A percentile compares a stretch with the other conserved stretches of the same genome.
phyloP scores from a whole-genome alignment of 1,140 invertebrate genomes.

The Aphelinus atriplicis region DNA sequence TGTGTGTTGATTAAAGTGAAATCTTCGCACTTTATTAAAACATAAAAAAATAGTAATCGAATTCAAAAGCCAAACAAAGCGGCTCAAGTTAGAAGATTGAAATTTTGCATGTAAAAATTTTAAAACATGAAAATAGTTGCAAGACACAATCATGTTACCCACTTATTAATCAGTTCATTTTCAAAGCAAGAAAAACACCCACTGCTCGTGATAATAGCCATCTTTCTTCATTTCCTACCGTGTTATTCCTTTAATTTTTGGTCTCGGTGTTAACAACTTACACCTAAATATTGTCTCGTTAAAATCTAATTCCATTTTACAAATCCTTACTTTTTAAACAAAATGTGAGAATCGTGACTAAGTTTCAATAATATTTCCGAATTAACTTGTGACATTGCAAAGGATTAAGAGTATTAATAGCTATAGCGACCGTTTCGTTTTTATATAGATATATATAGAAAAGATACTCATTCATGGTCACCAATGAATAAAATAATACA shows the following conservation, averaged over 20 bases:
- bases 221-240: slow-evolving; percentile 32
- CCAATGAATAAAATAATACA: slow-evolving; percentile 38
- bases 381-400: neutral
- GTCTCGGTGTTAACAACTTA: slow-evolving; percentile 58
- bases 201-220: slow-evolving; percentile 35
- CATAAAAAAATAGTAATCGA: no score
- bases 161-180: neutral
- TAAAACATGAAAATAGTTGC: neutral
- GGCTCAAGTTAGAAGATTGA: neutral
- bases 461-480: slow-evolving; percentile 2
- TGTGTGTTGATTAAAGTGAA: no score
- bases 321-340: slow-evolving; percentile 26
- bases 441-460: slow-evolving; percentile 15
- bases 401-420: neutral
- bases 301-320: slow-evolving; percentile 46
- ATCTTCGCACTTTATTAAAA: no score
- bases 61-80: no score
- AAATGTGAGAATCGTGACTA: slow-evolving; percentile 17
- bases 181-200: slow-evolving; percentile 2
- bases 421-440: slow-evolving; percentile 5
- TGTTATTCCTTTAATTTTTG: slow-evolving; percentile 59
- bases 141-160: no score
- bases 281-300: slow-evolving; percentile 62
- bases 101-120: neutral
- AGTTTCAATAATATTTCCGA: neutral